Evolutionary conservation across 2,113 vertebrate species (phyloP), one percentile per base, ranked within the genome.

Genomic region (Stigmatopora nigra): DNA sequence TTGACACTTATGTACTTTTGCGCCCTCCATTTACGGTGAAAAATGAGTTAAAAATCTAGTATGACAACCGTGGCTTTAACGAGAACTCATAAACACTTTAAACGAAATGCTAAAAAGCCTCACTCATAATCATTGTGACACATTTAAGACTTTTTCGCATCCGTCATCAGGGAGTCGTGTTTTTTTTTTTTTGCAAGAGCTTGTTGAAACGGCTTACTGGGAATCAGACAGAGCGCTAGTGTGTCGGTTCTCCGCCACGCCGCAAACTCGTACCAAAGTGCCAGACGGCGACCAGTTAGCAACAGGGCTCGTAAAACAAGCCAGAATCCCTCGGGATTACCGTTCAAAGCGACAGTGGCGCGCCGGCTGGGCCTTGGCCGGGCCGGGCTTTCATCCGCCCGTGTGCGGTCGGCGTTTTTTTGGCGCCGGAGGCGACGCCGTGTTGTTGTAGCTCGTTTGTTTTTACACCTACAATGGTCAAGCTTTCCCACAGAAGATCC

Each of bases 371-470:
- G 70, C 71, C 0, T 56, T 53, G 44, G 64, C 64, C 5, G 46
- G 44, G 64, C 64, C 5, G 46, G 57, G 41, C 69, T 86, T 83
- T 89, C 79, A 87, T 88, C 82, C 68, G 78, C 41, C 79, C 25
- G 59, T 79, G 59, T 79, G 82, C 0, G 77, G 79, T 76, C 72
- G 74, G 55, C 84, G 78, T 82, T 81, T 81, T 82, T 81, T 81
- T 78, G 60, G 57, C 56, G 11, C 55, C 75, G 38, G 85, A 71
- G 82, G 88, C 78, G 52, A 59, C 73, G 64, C 67, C 73, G 70
- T 81, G 78, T 87, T 84, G 84, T 69, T 82, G 88, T 67, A 20
- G 73, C 61, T 45, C 62, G 85, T 89, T 86, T 88, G 78, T 89
- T 88, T 41, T 89, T 75, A 69, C 72, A 75, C 78, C 72, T 72